Base-by-base conservation (phyloP, 2,888 invertebrate genomes). In the Bhutanitis thaidina region DNA sequence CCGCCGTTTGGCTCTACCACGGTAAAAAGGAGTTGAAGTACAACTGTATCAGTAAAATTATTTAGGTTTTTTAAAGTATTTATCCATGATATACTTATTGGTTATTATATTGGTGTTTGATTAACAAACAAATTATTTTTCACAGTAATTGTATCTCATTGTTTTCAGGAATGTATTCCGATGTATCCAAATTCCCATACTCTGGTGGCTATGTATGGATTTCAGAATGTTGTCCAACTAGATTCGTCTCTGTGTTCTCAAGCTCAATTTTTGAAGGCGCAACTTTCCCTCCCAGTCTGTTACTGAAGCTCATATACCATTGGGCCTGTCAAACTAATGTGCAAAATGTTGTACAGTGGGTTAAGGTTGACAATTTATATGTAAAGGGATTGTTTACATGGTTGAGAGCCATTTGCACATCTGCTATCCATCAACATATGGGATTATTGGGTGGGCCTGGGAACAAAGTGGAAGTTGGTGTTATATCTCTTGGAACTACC, bases 141-240 rank as follows among this genome's bases (percentile, higher is more conserved):
- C n/a, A n/a, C n/a, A n/a, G n/a, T n/a, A n/a, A n/a, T n/a, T n/a
- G n/a, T n/a, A n/a, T n/a, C n/a, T n/a, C n/a, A n/a, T n/a, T n/a
- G n/a, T n/a, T 69, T 71, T 5, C 65, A 92, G 94, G 95, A 44
- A 96, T 96, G 93, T 96, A 96, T 77, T 95, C 95, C 0, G 96
- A 97, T 72, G 94, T 93, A 0, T 91, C 93, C 0, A 95, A 95
- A 62, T 96, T 96, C 74, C 96, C 96, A 0, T 95, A 94, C 74
- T 96, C 96, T 0, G 97, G 97, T 0, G 97, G 97, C 30, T 97
- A 97, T 69, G 96, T 97, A 1, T 97, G 97, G 97, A 95, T 97
- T 59, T 94, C 95, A 0, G 95, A 95, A 57, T 97, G 96, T 71
- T 97, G 97, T 63, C 94, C 95, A 0, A 94, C 94, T 7, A 92